phyloP scores from a whole-genome alignment of 2,113 vertebrate species.

The Penelope pileata region DNA sequence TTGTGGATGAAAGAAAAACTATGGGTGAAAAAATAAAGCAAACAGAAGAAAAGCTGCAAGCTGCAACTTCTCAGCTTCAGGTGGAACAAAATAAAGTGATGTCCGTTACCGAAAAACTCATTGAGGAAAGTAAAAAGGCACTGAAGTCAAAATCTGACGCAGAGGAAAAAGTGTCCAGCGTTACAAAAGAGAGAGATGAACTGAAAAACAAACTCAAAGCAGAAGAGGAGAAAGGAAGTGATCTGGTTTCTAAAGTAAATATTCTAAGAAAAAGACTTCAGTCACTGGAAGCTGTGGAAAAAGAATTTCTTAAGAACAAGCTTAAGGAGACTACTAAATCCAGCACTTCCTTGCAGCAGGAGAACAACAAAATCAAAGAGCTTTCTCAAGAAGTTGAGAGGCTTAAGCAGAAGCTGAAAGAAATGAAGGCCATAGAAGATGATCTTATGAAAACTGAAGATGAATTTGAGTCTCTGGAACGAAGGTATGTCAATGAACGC shows the following conservation, averaged over 20 bases:
- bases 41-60: constrained; percentile 93
- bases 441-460: constrained; percentile 92
- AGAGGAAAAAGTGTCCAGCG: constrained; percentile 89
- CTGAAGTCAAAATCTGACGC: constrained; percentile 92
- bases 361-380: constrained; percentile 96
- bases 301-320: constrained; percentile 90
- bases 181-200: constrained; percentile 91
- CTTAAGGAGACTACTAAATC: constrained; percentile 85
- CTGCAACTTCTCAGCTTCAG: constrained; percentile 88
- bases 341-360: constrained; percentile 85
- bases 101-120: constrained; percentile 92
- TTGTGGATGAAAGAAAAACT: constrained; percentile 93
- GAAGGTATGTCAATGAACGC: constrained; percentile 84
- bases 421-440: constrained; percentile 92
- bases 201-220: constrained; percentile 86
- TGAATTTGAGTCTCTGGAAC: constrained; percentile 90
- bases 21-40: constrained; percentile 93
- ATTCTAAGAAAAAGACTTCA: constrained; percentile 92
- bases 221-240: constrained; percentile 90
- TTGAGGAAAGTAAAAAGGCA: constrained; percentile 94
- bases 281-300: constrained; percentile 88
- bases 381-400: constrained; percentile 94
- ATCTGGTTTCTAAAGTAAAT: constrained; percentile 89
- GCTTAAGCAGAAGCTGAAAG: constrained; percentile 89
- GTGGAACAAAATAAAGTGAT: constrained; percentile 93